A percentile compares a stretch with the other conserved stretches of the same genome.
Evolutionary conservation across 2,888 invertebrate genomes (phyloP).

Genomic region (Spicauda simplicius): DNA sequence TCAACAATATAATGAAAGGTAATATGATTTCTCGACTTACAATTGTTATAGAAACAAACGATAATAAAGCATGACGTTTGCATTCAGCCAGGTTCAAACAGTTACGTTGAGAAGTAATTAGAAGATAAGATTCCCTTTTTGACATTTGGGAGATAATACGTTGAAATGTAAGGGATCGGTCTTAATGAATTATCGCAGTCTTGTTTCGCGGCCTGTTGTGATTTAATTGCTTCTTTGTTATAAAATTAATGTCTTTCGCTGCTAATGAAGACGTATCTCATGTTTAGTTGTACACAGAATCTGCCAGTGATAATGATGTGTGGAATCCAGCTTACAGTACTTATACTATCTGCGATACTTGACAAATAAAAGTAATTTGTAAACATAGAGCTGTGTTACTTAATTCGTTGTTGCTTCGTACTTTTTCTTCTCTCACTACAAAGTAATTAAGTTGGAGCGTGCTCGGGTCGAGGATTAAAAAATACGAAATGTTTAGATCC

Average conservation of each 20-base stretch:
- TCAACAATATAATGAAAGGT: neutral
- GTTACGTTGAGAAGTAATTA: neutral
- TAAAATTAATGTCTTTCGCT: too few relatives aligned
- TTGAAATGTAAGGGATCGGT: neutral
- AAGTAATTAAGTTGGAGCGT: constrained; percentile 32
- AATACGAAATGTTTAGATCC: constrained; percentile 24
- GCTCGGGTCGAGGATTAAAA: constrained; percentile 25
- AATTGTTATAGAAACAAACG: constrained; percentile 21
- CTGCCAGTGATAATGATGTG: too few relatives aligned
- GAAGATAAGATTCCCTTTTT: neutral
- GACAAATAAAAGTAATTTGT: neutral
- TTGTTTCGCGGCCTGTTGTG: neutral
- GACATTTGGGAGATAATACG: neutral
- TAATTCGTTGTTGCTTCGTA: constrained; percentile 1
- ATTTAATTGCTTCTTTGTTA: neutral
- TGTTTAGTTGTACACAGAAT: too few relatives aligned
- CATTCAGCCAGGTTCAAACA: neutral
- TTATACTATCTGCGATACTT: neutral
- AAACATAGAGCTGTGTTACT: constrained; percentile 8
- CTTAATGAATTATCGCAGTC: neutral
- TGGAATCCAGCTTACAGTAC: too few relatives aligned
- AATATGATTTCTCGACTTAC: constrained; percentile 6
- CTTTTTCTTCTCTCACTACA: constrained; percentile 9
- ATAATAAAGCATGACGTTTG: constrained; percentile 20
- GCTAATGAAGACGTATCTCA: too few relatives aligned